Conservation (phyloP, 53 echinoderm and acorn worm species). For the Temnopleurus reevesii region DNA sequence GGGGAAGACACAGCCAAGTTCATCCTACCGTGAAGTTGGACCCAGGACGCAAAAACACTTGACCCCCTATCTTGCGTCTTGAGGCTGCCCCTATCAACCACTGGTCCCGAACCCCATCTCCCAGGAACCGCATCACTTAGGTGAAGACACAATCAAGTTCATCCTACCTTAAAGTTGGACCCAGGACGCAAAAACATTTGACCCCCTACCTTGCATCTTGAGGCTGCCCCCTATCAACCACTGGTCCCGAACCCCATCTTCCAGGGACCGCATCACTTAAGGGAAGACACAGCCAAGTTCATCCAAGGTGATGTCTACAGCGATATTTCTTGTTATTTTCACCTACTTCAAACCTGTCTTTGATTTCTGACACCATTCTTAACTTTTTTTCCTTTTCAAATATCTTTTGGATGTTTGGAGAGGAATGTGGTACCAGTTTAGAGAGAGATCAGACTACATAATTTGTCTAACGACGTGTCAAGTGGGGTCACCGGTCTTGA, state of each 20-base stretch:
- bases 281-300: neutral
- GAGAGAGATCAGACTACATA: constrained; percentile 25
- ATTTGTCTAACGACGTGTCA: constrained; percentile 37
- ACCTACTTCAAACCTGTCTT: constrained; percentile 20
- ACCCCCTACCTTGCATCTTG: constrained; percentile 47
- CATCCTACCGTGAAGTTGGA: neutral
- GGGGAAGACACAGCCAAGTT: too few species aligned
- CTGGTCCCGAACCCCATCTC: too few species aligned
- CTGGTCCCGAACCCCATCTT: neutral
- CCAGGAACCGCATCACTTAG: too few species aligned
- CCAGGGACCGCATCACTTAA: neutral
- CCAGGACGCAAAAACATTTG: constrained; percentile 47
- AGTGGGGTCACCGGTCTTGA: constrained; percentile 33
- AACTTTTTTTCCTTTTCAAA: neutral
- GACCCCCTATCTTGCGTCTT: constrained; percentile 48
- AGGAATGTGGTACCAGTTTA: constrained; percentile 24
- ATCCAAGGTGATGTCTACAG: neutral
- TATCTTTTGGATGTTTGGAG: neutral
- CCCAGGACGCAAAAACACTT: constrained; percentile 45
- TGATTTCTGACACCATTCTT: constrained; percentile 14
- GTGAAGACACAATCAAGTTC: too few species aligned
- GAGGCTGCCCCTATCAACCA: neutral
- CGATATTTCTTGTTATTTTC: constrained; percentile 36
- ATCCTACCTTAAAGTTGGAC: neutral
- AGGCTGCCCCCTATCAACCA: neutral